These are phyloP conservation scores for Atractosteus spatula DNA, from an alignment of 2,113 vertebrate genomes.

Conservation along the genomic window DNA sequence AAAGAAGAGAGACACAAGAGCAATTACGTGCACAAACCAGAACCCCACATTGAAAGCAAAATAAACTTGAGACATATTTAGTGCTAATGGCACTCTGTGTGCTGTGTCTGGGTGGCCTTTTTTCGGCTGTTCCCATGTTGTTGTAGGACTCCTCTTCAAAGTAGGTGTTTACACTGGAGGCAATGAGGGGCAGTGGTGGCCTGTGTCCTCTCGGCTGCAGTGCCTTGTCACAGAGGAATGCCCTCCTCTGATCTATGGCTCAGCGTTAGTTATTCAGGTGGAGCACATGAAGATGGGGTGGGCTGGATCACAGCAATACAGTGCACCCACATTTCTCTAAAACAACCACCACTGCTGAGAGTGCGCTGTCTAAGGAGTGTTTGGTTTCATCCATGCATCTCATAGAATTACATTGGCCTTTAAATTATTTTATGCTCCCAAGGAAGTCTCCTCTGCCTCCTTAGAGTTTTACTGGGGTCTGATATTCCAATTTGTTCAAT, in stretches of 20 bases:
- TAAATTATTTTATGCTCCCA: slow-evolving; percentile 30
- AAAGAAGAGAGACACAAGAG: background rate
- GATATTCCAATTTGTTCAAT: slow-evolving; percentile 23
- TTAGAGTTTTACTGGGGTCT: background rate
- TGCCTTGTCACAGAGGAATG: slow-evolving; percentile 58
- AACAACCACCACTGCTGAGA: slow-evolving; percentile 45
- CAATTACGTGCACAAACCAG: background rate
- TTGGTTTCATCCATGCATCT: slow-evolving; percentile 40
- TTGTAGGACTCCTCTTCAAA: slow-evolving; percentile 60
- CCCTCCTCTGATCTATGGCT: slow-evolving; percentile 57
- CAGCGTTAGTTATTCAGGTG: slow-evolving; percentile 65
- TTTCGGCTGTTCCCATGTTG: slow-evolving; percentile 42
- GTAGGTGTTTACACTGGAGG: slow-evolving; percentile 64
- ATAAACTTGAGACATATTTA: slow-evolving; percentile 2
- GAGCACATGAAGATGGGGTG: slow-evolving; percentile 42
- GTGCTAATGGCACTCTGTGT: slow-evolving; percentile 6
- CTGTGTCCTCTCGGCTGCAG: slow-evolving; percentile 27
- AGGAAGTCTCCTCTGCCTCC: background rate
- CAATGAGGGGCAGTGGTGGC: slow-evolving; percentile 54
- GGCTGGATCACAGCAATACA: slow-evolving; percentile 40
- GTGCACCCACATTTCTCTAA: slow-evolving; percentile 52
- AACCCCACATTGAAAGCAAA: background rate
- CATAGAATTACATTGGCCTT: slow-evolving; percentile 46
- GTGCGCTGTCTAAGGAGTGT: slow-evolving; percentile 33
- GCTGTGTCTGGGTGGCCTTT: slow-evolving; percentile 59